Conservation (phyloP, 2,113 vertebrate species). For the Dicerorhinus sumatrensis region DNA sequence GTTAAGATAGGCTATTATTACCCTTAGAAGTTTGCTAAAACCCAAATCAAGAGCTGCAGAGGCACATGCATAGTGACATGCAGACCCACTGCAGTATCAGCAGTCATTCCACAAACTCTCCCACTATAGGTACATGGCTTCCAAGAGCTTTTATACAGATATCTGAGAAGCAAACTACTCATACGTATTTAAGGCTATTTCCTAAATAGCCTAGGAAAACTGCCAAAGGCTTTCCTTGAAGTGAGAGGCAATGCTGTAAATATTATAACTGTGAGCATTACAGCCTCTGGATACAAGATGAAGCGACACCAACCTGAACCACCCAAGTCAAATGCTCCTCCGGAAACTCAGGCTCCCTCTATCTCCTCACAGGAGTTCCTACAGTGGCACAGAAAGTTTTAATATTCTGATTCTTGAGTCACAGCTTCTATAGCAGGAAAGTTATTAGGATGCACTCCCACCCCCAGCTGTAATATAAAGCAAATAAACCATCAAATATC, state of each 20-base stretch:
- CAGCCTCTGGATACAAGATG: not conserved
- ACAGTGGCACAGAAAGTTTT: not conserved
- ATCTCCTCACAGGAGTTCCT: not conserved
- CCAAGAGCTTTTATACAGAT: not conserved
- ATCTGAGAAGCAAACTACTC: not conserved
- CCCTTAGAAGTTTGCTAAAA: not conserved
- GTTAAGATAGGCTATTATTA: not conserved
- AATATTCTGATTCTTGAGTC: not conserved
- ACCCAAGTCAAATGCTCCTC: not conserved
- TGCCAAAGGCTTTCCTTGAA: conserved; percentile 23
- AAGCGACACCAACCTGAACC: not conserved
- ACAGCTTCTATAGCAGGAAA: not conserved
- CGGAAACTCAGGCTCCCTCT: not conserved
- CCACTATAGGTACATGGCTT: not conserved
- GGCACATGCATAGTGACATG: rapidly evolving
- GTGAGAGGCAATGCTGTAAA: not conserved
- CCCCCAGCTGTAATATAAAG: not conserved
- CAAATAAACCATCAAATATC: not conserved
- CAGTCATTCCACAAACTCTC: not conserved
- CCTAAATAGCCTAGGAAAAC: conserved; percentile 6
- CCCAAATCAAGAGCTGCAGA: not conserved
- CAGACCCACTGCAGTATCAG: not conserved
- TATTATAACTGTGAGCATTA: not conserved
- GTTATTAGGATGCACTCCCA: not conserved
- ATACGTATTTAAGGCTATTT: conserved; percentile 47